phyloP scores from a whole-genome alignment of 2,797 vertebrate genomes.

The Sebastes melanostomus region DNA sequence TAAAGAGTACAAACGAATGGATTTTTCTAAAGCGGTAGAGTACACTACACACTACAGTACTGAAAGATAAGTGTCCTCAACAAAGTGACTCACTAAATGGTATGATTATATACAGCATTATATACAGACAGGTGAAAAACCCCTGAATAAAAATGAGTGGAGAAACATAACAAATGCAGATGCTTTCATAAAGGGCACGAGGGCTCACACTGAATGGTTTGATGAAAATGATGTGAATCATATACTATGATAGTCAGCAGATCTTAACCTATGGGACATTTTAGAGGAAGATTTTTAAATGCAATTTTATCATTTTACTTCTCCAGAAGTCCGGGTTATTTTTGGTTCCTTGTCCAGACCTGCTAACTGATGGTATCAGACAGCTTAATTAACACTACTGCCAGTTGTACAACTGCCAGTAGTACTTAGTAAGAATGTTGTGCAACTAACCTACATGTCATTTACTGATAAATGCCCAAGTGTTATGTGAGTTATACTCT shows the following conservation, averaged over 20 bases:
- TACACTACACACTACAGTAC: too few relatives aligned
- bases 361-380: constrained; percentile 3
- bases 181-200: too few relatives aligned
- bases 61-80: not conserved
- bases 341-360: not conserved
- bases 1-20: too few relatives aligned
- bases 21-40: too few relatives aligned
- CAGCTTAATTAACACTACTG: not conserved
- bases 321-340: not conserved
- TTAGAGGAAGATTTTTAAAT: not conserved
- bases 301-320: not conserved
- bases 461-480: not conserved
- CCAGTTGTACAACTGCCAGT: not conserved
- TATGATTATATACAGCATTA: too few relatives aligned
- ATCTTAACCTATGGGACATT: not conserved
- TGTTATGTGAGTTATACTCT: not conserved
- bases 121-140: not conserved
- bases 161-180: not conserved
- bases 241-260: not conserved
- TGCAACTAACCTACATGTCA: not conserved
- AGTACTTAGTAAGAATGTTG: not conserved
- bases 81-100: not conserved
- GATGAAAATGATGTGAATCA: not conserved
- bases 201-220: not conserved
- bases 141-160: not conserved